Evolutionary conservation across 2,797 vertebrate species (phyloP).

Genomic region (Pseudocheirus occidentalis): DNA sequence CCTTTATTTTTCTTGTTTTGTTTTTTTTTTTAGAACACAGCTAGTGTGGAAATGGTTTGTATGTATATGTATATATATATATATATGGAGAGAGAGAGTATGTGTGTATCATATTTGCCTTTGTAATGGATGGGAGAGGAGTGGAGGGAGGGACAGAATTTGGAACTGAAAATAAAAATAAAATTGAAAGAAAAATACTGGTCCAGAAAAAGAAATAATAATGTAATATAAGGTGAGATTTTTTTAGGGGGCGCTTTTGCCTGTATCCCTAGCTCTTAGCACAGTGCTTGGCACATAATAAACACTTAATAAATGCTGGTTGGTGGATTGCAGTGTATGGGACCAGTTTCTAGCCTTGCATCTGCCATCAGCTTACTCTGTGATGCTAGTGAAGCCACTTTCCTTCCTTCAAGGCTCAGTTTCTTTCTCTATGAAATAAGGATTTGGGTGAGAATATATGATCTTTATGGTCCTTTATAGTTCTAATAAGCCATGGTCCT

Average conservation of each 20-base stretch:
- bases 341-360: neutral
- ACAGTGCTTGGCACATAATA: neutral
- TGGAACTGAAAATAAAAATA: neutral
- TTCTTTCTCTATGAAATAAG: neutral
- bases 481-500: neutral
- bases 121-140: neutral
- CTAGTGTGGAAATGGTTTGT: neutral
- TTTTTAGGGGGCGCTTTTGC: neutral
- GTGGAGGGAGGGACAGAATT: neutral
- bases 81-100: too few relatives aligned
- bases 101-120: neutral
- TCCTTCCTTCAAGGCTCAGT: neutral
- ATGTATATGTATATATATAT: neutral
- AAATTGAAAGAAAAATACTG: neutral
- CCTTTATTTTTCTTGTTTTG: neutral
- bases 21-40: neutral
- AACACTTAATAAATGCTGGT: neutral
- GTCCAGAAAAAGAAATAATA: neutral
- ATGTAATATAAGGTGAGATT: neutral
- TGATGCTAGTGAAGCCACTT: neutral
- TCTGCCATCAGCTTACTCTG: neutral
- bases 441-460: neutral
- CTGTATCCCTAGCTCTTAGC: neutral
- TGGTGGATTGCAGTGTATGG: neutral
- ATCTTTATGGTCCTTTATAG: neutral